These are phyloP conservation scores for Trinorchestia longiramus DNA, from an alignment of 1,140 invertebrate genomes.

Conservation along the genomic window DNA sequence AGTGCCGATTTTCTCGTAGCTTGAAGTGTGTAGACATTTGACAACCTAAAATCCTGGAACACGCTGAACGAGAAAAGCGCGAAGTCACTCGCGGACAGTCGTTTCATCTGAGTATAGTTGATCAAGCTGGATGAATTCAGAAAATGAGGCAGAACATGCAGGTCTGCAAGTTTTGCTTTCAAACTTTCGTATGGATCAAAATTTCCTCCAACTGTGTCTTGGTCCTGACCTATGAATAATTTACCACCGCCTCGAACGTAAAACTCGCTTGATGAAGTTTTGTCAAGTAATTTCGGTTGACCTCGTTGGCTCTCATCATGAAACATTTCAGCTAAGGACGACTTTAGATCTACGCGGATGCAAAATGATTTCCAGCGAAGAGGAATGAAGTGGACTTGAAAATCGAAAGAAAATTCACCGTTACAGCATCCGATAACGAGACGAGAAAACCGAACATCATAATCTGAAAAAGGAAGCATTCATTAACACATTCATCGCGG, in stretches of 20 bases:
- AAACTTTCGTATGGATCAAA: constrained; percentile 27
- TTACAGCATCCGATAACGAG: neutral
- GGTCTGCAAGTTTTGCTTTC: neutral
- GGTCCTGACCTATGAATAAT: constrained; percentile 19
- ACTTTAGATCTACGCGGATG: neutral
- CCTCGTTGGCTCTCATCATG: neutral
- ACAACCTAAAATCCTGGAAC: neutral
- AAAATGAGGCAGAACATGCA: neutral
- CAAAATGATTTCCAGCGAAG: constrained; percentile 31
- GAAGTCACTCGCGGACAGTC: neutral
- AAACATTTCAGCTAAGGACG: neutral
- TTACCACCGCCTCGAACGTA: neutral
- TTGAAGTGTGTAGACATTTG: neutral
- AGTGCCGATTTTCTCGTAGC: neutral
- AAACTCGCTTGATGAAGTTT: neutral
- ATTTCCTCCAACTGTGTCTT: constrained; percentile 13
- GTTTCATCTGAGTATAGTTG: neutral
- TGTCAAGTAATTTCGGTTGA: neutral
- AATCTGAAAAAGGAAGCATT: constrained; percentile 2
- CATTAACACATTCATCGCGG: too few relatives aligned
- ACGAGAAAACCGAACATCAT: constrained; percentile 10
- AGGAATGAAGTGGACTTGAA: neutral
- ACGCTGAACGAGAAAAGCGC: neutral
- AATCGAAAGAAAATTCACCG: neutral
- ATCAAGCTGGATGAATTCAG: neutral